Evolutionary conservation across 2,888 invertebrate genomes (phyloP).

Genomic region (Belgica antarctica): DNA sequence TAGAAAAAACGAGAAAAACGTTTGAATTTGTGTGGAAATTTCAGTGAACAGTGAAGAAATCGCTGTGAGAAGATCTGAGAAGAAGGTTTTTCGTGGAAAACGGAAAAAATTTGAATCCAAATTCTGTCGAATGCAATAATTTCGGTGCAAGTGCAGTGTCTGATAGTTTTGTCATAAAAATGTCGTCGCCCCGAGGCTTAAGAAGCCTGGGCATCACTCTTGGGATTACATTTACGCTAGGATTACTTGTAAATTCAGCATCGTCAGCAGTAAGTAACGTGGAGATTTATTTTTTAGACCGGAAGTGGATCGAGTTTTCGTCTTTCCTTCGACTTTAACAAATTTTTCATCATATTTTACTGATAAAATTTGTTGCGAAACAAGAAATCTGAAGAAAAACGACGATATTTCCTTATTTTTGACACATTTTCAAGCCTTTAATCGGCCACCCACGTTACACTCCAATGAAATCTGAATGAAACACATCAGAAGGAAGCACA

Average conservation of each 20-base stretch:
- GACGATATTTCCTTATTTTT: no score
- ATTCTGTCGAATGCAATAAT: background rate
- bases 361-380: background rate
- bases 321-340: background rate
- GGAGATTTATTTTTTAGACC: no score
- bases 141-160: background rate
- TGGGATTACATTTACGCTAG: conserved; percentile 10
- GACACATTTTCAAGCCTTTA: background rate
- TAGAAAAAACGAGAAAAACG: background rate
- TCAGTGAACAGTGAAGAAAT: background rate
- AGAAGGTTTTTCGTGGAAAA: conserved; percentile 6
- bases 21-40: background rate
- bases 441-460: conserved; percentile 1
- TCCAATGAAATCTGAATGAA: conserved; percentile 6
- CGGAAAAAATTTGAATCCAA: background rate
- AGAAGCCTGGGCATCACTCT: background rate
- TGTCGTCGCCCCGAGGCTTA: background rate
- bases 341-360: background rate
- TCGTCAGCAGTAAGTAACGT: conserved; percentile 22
- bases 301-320: background rate
- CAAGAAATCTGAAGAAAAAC: no score
- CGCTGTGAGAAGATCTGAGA: background rate
- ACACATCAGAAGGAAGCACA: background rate
- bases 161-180: background rate
- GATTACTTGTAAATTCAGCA: background rate